Evolutionary conservation across 1,140 invertebrate genomes (phyloP).

Genomic region (Drosophila kohkoa): DNA sequence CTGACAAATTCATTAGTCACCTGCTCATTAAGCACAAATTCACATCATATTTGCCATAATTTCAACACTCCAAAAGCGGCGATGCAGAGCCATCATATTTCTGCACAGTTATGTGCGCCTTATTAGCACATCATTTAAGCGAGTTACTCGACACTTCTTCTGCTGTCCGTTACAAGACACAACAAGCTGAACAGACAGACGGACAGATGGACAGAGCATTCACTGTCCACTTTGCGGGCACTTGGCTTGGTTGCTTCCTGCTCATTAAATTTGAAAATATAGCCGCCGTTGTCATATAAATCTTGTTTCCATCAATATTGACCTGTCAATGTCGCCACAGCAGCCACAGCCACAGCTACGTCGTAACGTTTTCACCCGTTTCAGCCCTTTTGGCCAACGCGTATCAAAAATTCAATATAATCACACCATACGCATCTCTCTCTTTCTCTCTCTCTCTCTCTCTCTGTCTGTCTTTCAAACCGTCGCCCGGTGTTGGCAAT

Average conservation of each 20-base stretch:
- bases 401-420: constrained; percentile 83
- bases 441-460: no score
- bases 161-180: constrained; percentile 17
- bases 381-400: constrained; percentile 66
- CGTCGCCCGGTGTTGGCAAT: constrained; percentile 70
- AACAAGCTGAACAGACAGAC: not conserved
- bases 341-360: not conserved
- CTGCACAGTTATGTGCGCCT: constrained; percentile 71
- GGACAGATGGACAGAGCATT: not conserved
- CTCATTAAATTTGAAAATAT: constrained; percentile 85
- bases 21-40: constrained; percentile 69
- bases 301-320: constrained; percentile 85
- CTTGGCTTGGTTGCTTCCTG: constrained; percentile 47
- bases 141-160: constrained; percentile 78
- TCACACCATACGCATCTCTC: constrained; percentile 80
- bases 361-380: constrained; percentile 13
- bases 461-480: not conserved
- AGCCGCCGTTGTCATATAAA: constrained; percentile 84
- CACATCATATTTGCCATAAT: constrained; percentile 73
- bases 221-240: constrained; percentile 44
- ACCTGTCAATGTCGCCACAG: constrained; percentile 79
- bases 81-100: constrained; percentile 59
- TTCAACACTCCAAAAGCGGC: constrained; percentile 32
- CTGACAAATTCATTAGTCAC: constrained; percentile 49
- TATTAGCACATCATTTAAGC: constrained; percentile 84